Percentiles rank a stretch among this genome's conserved stretches.
Conservation (phyloP, 2,888 invertebrate species). For the Caenorhabditis afra region DNA sequence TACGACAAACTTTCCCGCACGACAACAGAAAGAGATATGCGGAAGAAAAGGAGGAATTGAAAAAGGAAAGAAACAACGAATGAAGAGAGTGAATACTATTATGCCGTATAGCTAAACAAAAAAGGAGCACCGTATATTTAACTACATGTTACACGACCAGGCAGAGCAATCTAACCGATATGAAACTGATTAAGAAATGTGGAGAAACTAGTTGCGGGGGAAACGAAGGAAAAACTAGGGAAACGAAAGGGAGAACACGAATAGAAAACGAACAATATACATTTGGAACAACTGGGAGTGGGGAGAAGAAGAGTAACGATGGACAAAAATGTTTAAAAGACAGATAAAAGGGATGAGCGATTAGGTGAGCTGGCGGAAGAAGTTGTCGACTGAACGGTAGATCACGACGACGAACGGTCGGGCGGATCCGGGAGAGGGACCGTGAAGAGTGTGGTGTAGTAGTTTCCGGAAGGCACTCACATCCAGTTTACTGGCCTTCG, state of each 20-base stretch:
- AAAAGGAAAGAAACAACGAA: background rate
- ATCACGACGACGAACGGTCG: conserved; percentile 13
- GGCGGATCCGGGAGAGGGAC: background rate
- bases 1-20: too few relatives aligned
- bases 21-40: background rate
- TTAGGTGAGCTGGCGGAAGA: conserved; percentile 43
- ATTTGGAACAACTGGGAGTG: conserved; percentile 34
- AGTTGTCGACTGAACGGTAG: conserved; percentile 37
- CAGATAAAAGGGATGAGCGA: conserved; percentile 4
- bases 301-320: background rate
- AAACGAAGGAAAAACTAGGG: conserved; percentile 1
- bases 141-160: background rate
- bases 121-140: background rate
- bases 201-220: background rate
- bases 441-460: conserved; percentile 15
- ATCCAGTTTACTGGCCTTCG: conserved; percentile 27
- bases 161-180: background rate
- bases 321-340: conserved; percentile 14
- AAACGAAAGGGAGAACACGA: conserved; percentile 2
- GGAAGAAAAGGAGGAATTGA: background rate
- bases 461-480: conserved; percentile 15
- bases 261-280: conserved; percentile 27
- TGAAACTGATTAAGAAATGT: conserved; percentile 22
- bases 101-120: background rate
- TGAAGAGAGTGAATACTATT: background rate